Conservation (phyloP, 23 tunicate species). For the Halocynthia roretzi region DNA sequence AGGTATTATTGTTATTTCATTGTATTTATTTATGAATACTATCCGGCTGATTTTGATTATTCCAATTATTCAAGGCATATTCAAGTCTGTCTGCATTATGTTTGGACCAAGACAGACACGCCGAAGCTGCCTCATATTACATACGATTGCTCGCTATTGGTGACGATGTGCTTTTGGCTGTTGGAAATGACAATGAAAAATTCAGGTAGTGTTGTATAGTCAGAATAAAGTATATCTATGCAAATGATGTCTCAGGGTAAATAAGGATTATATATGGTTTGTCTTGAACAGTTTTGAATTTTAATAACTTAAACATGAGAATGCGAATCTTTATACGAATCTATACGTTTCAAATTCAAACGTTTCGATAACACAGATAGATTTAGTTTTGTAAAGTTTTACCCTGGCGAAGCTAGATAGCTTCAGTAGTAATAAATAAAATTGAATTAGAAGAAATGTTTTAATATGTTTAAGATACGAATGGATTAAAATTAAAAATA, state of each 20-base stretch:
- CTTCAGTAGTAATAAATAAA: too few species aligned
- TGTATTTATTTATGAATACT: neutral
- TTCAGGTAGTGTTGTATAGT: constrained; percentile 22
- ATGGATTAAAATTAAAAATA: neutral
- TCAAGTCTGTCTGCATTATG: constrained; percentile 10
- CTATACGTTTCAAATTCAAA: too few species aligned
- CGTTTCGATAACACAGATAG: too few species aligned
- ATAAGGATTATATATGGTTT: too few species aligned
- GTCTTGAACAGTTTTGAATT: too few species aligned
- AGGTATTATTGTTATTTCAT: neutral
- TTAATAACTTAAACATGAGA: too few species aligned
- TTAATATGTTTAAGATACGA: neutral
- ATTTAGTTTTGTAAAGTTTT: too few species aligned
- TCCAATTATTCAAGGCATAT: constrained; percentile 1
- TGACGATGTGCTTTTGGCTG: constrained; percentile 26
- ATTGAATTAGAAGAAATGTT: too few species aligned
- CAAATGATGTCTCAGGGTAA: too few species aligned
- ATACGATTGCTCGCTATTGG: constrained; percentile 29
- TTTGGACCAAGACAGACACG: constrained; percentile 23
- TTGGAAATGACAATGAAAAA: constrained; percentile 24
- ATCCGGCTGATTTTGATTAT: neutral
- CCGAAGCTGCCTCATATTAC: constrained; percentile 38
- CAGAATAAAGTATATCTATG: too few species aligned
- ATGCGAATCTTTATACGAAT: too few species aligned
- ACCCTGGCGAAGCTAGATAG: too few species aligned